Evolutionary conservation across 2,888 invertebrate genomes (phyloP).

Genomic region (Drosophila borealis): DNA sequence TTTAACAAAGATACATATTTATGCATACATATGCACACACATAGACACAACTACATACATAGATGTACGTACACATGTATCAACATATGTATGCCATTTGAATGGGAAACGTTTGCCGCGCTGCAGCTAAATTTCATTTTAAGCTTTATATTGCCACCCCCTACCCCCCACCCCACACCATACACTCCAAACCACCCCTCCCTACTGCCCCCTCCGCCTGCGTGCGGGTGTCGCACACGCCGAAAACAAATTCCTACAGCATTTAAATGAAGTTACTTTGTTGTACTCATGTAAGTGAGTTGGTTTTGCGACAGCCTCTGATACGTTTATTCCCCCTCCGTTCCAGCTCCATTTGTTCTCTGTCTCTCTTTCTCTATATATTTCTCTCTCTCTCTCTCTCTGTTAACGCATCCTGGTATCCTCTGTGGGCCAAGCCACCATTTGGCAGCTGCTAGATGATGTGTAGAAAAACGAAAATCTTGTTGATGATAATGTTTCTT

Average conservation of each 20-base stretch:
- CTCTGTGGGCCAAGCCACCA: constrained; percentile 23
- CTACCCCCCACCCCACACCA: background rate
- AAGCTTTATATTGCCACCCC: constrained; percentile 58
- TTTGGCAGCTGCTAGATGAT: constrained; percentile 35
- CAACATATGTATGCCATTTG: constrained; percentile 60
- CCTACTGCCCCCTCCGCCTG: background rate
- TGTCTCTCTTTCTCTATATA: background rate
- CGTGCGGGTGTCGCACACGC: constrained; percentile 64
- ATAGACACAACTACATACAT: background rate
- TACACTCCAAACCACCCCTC: background rate
- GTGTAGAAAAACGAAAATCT: constrained; percentile 31
- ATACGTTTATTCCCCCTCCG: constrained; percentile 17
- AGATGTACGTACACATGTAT: constrained; percentile 31
- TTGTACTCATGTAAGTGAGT: constrained; percentile 64
- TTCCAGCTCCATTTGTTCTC: background rate
- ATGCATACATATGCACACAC: background rate
- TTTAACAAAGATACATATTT: constrained; percentile 42
- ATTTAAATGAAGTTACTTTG: constrained; percentile 80
- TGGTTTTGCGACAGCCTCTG: constrained; percentile 50
- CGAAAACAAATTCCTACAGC: constrained; percentile 80
- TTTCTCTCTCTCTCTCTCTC: background rate
- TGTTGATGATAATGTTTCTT: constrained; percentile 38
- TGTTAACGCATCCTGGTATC: constrained; percentile 32
- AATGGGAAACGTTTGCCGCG: constrained; percentile 53
- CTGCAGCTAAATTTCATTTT: constrained; percentile 56